A percentile compares a stretch with the other conserved stretches of the same genome.
Evolutionary conservation across 2,888 invertebrate species (phyloP).

Genomic region (Heliconius aoede): DNA sequence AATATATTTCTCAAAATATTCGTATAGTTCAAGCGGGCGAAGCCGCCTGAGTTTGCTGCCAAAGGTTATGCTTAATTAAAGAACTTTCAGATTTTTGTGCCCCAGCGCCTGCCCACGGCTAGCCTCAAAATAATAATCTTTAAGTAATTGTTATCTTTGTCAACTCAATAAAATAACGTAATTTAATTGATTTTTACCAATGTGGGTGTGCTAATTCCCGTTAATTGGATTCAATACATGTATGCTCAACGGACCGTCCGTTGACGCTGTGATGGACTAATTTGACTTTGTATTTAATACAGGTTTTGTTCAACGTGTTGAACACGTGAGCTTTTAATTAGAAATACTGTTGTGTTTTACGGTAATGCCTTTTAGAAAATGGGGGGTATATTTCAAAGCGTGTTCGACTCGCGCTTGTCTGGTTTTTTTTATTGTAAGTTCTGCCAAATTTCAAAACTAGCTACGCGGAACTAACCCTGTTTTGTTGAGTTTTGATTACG

Average conservation of each 20-base stretch:
- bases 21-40: too few species aligned
- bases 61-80: too few species aligned
- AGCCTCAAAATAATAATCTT: background rate
- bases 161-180: conserved; percentile 6
- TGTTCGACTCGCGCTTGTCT: too few species aligned
- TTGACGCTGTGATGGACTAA: conserved; percentile 21
- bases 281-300: conserved; percentile 11
- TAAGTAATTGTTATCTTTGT: background rate
- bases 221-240: conserved; percentile 34
- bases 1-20: too few species aligned
- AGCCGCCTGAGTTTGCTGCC: too few species aligned
- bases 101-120: background rate
- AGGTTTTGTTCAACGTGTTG: background rate
- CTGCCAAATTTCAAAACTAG: too few species aligned
- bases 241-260: conserved; percentile 30
- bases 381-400: too few species aligned
- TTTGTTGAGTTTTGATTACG: too few species aligned
- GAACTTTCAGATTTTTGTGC: too few species aligned
- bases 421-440: too few species aligned
- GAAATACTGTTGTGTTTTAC: background rate
- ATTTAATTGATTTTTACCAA: conserved; percentile 20
- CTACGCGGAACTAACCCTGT: too few species aligned
- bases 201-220: conserved; percentile 35
- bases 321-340: conserved; percentile 13
- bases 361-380: too few species aligned